Evolutionary conservation across 2,797 vertebrate genomes (phyloP), one percentile per base, ranked within the genome.

Genomic region (Orestias chungarensis): DNA sequence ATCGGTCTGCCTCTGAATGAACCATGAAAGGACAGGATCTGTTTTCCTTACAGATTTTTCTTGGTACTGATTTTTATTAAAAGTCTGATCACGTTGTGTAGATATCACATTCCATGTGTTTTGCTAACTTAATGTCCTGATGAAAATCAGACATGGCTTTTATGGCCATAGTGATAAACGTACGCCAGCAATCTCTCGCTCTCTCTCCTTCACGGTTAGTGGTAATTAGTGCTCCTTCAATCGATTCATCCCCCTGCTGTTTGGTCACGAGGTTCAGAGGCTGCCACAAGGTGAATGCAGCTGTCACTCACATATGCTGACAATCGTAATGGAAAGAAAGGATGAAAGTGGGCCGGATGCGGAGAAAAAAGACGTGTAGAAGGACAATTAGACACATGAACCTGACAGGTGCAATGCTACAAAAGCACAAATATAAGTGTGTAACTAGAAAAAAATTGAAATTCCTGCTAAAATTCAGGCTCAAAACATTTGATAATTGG

Each of bases 221-320:
- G 83, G 83, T 92, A 93, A 93, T 93, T 91, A 89, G 83, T 1
- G 2, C 74, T 88, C 73, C 70, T 82, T 90, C 78, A 89, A 84
- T 82, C 76, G 79, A 89, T n/a, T n/a, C n/a, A 73, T 10, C 10
- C 57, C 31, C 85, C 87, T 38, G 84, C 83, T 73, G 91, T 71
- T 66, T 64, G 70, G 81, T 87, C 90, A 92, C 80, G 82, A 90
- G 90, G 89, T 86, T 68, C 78, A 31, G 74, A 86, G 76, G 81
- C 85, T 90, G 87, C 81, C 82, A 68, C 25, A 3, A 46, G 64
- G 80, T 85, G 80, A 81, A 72, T 76, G 80, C 68, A 67, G 70
- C 83, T 90, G 89, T 89, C 87, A 82, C 81, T 90, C 86, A 82
- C 80, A 83, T 69, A 76, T 55, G 1, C 69, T 11, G 64, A 68